phyloP scores from a whole-genome alignment of 23 tunicate genomes.

The Oikopleura vanhoeffeni region DNA sequence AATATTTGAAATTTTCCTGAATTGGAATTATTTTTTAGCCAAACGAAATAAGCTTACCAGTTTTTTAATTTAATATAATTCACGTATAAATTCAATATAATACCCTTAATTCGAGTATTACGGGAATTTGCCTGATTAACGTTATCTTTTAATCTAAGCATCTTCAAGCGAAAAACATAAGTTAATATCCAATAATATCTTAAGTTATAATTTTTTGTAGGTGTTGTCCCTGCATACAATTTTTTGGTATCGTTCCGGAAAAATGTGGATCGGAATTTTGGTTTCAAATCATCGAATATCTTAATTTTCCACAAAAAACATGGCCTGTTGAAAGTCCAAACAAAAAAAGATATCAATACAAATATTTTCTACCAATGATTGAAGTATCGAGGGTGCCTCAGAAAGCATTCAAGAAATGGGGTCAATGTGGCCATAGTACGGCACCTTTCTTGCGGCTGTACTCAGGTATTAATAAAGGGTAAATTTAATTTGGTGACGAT shows the following conservation, averaged over 20 bases:
- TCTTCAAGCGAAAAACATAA: too few relatives aligned
- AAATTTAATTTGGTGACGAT: too few relatives aligned
- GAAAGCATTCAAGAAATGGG: neutral
- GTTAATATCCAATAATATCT: too few relatives aligned
- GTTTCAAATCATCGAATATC: neutral
- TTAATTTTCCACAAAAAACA: neutral
- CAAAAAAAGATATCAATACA: neutral
- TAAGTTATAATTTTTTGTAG: neutral
- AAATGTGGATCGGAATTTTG: conserved; percentile 12
- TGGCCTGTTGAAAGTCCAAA: neutral
- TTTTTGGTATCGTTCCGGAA: conserved; percentile 9
- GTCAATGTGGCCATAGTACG: neutral
- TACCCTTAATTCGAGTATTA: too few relatives aligned
- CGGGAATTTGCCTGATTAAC: too few relatives aligned
- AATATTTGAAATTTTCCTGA: too few relatives aligned
- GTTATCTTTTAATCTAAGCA: too few relatives aligned
- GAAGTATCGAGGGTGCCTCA: neutral
- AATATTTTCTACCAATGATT: neutral
- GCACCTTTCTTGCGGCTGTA: neutral
- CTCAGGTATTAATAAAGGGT: too few relatives aligned
- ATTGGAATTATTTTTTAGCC: too few relatives aligned
- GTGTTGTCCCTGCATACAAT: neutral
- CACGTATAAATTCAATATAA: too few relatives aligned
- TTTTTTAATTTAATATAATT: too few relatives aligned
- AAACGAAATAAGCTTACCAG: too few relatives aligned